These are phyloP conservation scores for Ichneumoninae sp. DNA, from an alignment of 2,888 invertebrate species.

Conservation along the genomic window DNA sequence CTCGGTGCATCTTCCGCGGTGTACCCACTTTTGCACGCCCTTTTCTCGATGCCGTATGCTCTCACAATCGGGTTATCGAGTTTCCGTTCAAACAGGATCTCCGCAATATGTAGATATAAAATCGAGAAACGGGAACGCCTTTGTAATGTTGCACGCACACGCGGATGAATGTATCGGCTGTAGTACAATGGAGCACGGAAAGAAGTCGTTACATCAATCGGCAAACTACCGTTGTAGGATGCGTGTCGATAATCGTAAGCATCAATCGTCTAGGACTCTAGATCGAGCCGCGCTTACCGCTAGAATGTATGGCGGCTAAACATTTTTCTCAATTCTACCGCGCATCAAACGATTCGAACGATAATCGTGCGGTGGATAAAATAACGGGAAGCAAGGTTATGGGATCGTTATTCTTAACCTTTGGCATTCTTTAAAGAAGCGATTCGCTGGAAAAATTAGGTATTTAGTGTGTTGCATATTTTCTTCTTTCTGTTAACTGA, in stretches of 20 bases:
- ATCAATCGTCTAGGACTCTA: conserved; percentile 17
- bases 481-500: too few species aligned
- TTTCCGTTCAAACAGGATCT: not conserved
- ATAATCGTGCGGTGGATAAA: conserved; percentile 22
- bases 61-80: conserved; percentile 9
- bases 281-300: not conserved
- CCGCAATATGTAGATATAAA: not conserved
- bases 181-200: conserved; percentile 31
- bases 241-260: conserved; percentile 38
- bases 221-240: conserved; percentile 14
- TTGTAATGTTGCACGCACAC: not conserved
- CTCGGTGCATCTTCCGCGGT: conserved; percentile 33
- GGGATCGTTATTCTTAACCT: not conserved
- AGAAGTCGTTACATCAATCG: conserved; percentile 35
- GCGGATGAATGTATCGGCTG: not conserved
- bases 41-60: conserved; percentile 3
- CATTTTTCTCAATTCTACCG: not conserved
- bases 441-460: too few species aligned
- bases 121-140: conserved; percentile 12
- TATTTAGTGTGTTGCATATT: too few species aligned
- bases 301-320: not conserved
- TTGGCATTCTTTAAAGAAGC: not conserved
- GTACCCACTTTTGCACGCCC: conserved; percentile 18
- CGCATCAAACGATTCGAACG: not conserved
- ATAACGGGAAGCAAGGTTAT: not conserved